A percentile compares a stretch with the other conserved stretches of the same genome.
phyloP scores from a whole-genome alignment of 1,140 invertebrate species.

The Choristoneura fumiferana region DNA sequence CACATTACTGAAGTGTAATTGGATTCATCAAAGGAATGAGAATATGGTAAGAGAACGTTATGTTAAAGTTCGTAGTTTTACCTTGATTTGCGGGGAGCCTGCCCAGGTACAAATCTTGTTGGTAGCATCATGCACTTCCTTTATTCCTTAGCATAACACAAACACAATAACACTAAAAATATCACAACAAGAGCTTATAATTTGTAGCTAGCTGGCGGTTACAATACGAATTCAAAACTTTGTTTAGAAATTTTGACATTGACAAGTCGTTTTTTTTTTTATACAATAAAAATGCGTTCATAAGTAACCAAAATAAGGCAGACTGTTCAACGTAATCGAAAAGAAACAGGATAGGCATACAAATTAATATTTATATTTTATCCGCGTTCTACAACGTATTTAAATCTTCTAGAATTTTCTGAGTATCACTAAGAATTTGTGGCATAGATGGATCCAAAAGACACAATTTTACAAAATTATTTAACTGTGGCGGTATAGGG shows the following conservation, averaged over 20 bases:
- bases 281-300: no score
- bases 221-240: slow-evolving; percentile 25
- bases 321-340: no score
- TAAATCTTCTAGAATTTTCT: slow-evolving; percentile 44
- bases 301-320: no score
- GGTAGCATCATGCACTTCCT: slow-evolving; percentile 31
- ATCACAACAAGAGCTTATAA: neutral
- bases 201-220: neutral
- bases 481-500: slow-evolving; percentile 35
- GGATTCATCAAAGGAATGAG: no score
- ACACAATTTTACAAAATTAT: slow-evolving; percentile 63
- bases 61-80: no score
- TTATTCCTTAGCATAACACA: neutral
- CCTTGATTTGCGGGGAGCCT: slow-evolving; percentile 52
- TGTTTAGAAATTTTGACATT: slow-evolving; percentile 7
- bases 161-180: neutral
- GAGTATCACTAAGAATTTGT: slow-evolving; percentile 49
- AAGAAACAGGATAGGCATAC: no score
- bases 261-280: no score
- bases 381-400: neutral
- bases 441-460: slow-evolving; percentile 66
- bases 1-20: no score
- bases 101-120: slow-evolving; percentile 41
- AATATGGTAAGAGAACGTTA: no score
- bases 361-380: no score